phyloP scores from a whole-genome alignment of 2,113 vertebrate genomes.

The Corythoichthys intestinalis region DNA sequence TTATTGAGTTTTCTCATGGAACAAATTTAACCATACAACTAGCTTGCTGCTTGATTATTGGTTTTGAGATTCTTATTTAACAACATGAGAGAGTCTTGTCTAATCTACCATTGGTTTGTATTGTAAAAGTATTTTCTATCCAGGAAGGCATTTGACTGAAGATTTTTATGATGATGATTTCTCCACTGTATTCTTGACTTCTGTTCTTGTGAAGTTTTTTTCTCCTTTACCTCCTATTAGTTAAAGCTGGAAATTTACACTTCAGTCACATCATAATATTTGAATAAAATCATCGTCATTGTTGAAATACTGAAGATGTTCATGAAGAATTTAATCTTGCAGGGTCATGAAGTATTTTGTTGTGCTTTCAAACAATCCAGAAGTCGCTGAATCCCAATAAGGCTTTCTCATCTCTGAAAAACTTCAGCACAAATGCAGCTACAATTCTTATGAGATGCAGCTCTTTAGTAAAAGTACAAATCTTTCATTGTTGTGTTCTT shows the following conservation, averaged over 20 bases:
- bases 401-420: slow-evolving; percentile 21
- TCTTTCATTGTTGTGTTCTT: background rate
- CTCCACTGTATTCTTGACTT: background rate
- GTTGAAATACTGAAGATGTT: slow-evolving; percentile 16
- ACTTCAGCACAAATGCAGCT: slow-evolving; percentile 15
- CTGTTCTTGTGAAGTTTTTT: background rate
- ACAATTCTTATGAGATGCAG: background rate
- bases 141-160: background rate
- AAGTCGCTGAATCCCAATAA: slow-evolving; percentile 18
- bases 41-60: background rate
- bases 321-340: slow-evolving; percentile 31
- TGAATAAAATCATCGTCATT: background rate
- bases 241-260: background rate
- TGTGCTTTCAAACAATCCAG: slow-evolving; percentile 10
- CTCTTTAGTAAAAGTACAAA: background rate
- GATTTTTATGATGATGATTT: background rate
- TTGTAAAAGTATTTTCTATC: background rate
- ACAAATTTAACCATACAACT: no score
- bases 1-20: no score
- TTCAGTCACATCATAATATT: background rate
- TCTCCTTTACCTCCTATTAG: background rate
- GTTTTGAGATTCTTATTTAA: background rate
- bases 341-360: slow-evolving; percentile 22
- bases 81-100: background rate
- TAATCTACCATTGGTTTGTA: background rate